Base-by-base conservation (phyloP, 23 tunicate species). In the Ascidia mentula region DNA sequence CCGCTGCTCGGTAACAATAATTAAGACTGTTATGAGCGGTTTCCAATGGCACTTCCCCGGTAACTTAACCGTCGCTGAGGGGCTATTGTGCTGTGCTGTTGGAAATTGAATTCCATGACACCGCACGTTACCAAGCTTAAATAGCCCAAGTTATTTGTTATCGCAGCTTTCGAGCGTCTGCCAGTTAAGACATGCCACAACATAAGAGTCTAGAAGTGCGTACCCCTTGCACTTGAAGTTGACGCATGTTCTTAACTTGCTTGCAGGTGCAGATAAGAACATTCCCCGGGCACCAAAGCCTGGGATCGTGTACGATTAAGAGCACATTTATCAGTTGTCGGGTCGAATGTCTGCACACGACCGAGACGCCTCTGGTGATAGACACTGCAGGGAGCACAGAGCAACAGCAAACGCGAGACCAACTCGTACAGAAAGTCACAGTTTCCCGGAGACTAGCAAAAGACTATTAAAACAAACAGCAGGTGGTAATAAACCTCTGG, bases 61-160 rank as follows among this genome's bases (percentile, higher is more conserved):
- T 5, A 53, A 53, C 65, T 53, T 5, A 53, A 28, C 65, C 65
- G 65, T 53, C 65, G 65, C 65, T n/a, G n/a, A n/a, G n/a, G n/a
- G n/a, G n/a, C n/a, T n/a, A n/a, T n/a, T n/a, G n/a, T n/a, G n/a
- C n/a, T n/a, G n/a, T n/a, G n/a, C n/a, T n/a, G 12, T 53, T 53
- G 65, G 65, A 5, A 53, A 9, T 53, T 53, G 1, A 3, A 53
- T 9, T 20, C 24, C 65, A 9, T 9, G 65, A 6, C 65, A 9
- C 65, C 12, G 13, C 65, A 53, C 22, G 13, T 53, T 6, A 53
- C 24, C 22, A 20, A 53, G 13, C 12, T 9, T 53, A 26, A 53
- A 6, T 53, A 53, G 65, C 13, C 65, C 24, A 9, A 3, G 13
- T 9, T 5, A 28, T 53, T 53, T 53, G 65, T 53, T 53, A 12